phyloP scores from a whole-genome alignment of 2,113 vertebrate genomes.

The Damaliscus lunatus region DNA sequence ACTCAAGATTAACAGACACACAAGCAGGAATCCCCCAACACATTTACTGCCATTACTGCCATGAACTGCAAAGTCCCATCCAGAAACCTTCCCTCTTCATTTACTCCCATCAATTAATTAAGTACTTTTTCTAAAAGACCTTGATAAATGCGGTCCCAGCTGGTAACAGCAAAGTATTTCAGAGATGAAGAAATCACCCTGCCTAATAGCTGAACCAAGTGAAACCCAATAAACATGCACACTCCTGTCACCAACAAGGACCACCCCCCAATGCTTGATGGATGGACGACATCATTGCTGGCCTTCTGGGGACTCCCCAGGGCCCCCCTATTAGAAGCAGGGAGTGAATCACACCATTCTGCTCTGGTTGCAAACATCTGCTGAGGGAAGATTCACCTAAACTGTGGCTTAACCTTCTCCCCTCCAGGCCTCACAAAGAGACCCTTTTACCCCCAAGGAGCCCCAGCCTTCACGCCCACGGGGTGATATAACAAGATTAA shows the following conservation, averaged over 20 bases:
- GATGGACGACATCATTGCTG: not conserved
- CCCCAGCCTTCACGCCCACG: not conserved
- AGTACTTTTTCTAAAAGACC: not conserved
- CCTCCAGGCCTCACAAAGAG: not conserved
- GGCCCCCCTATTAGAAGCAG: not conserved
- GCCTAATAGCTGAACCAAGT: not conserved
- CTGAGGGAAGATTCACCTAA: not conserved
- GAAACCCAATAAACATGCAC: not conserved
- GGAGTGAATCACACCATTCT: not conserved
- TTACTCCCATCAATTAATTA: not conserved
- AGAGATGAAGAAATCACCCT: not conserved
- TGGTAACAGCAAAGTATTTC: not conserved
- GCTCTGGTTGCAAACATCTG: not conserved
- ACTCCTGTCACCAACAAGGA: not conserved
- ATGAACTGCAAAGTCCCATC: not conserved
- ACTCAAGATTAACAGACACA: not conserved
- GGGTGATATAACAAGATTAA: conserved; percentile 41
- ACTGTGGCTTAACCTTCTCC: not conserved
- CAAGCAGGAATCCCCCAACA: not conserved
- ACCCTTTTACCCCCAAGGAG: not conserved
- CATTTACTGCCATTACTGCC: not conserved
- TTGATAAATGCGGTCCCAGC: not conserved
- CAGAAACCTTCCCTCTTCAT: not conserved
- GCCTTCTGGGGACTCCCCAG: not conserved
- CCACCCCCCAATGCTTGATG: not conserved